Conservation (phyloP, 2,797 vertebrate genomes). For the Lacerta viridis region DNA sequence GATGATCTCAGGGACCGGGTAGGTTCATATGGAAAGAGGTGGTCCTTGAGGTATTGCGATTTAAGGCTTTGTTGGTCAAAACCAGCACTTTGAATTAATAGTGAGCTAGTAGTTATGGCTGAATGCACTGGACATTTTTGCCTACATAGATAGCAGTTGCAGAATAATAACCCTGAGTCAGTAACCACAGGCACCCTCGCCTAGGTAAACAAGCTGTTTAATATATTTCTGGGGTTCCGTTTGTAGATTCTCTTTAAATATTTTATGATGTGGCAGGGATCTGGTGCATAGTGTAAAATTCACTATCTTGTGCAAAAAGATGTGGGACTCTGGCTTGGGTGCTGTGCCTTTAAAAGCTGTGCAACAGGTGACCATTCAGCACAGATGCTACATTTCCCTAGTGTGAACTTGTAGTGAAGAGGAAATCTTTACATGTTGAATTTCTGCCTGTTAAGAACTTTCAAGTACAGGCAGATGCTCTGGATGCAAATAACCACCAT, state of each 20-base stretch:
- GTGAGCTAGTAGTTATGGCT: not conserved
- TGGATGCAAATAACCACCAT: not conserved
- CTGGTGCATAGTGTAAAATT: not conserved
- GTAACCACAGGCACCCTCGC: not conserved
- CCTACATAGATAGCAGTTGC: not conserved
- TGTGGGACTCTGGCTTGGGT: not conserved
- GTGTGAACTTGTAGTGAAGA: not conserved
- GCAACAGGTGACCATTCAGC: not conserved
- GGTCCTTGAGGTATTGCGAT: too few species aligned
- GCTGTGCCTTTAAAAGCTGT: slow-evolving; percentile 2
- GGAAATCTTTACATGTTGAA: not conserved
- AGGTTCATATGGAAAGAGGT: too few species aligned
- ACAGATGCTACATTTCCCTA: not conserved
- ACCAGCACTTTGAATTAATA: not conserved
- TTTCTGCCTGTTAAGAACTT: too few species aligned
- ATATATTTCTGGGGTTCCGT: not conserved
- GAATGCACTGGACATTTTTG: not conserved
- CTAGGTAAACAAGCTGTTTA: not conserved
- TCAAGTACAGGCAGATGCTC: too few species aligned
- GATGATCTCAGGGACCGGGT: too few species aligned
- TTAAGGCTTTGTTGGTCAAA: too few species aligned
- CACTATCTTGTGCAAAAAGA: too few species aligned
- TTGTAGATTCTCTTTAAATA: not conserved
- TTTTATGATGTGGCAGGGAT: not conserved
- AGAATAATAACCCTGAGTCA: not conserved